Evolutionary conservation across 1,140 invertebrate genomes (phyloP), one percentile per base, ranked within the genome.

Genomic region (Papilio xuthus): DNA sequence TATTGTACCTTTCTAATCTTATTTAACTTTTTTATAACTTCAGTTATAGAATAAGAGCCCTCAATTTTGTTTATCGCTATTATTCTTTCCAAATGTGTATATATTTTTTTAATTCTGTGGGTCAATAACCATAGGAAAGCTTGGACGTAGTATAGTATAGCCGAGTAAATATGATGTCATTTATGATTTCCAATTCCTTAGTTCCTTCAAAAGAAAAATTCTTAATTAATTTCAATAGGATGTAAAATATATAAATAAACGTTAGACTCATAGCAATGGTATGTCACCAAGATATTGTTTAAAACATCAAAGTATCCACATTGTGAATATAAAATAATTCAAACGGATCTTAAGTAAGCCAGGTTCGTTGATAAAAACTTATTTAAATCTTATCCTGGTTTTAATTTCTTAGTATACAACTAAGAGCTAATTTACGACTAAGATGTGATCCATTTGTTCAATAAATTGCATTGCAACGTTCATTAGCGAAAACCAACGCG

Each of bases 231-330:
- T 56, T 15, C 10, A 63, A 63, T 28, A 63, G 23, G 60, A 63
- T 13, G 28, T 63, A 32, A 63, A 15, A 15, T 9, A 63, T 28
- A 63, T 63, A 7, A 63, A 63, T 63, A 63, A 63, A 63, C 60
- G 28, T 28, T 2, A 60, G 53, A 12, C 20, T 23, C 20, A 63
- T 7, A 4, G 13, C n/a, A 56, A 1, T 12, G 4, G n/a, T 23
- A 60, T 26, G 56, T 26, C 56, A 26, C 23, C 12, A 15, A 63
- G 7, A 60, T 28, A 63, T 15, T 28, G 23, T 32, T 63, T 23
- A 32, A 28, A 63, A 15, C 56, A 60, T 63, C 60, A 63, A 63
- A 63, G 60, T 63, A 63, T 63, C 60, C 60, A 26, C 60, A 63
- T 63, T 63, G 60, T 63, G 60, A 26, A 63, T 63, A 63, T 63